Base-by-base conservation (phyloP, 2,888 invertebrate species). In the Drosophila mettleri region DNA sequence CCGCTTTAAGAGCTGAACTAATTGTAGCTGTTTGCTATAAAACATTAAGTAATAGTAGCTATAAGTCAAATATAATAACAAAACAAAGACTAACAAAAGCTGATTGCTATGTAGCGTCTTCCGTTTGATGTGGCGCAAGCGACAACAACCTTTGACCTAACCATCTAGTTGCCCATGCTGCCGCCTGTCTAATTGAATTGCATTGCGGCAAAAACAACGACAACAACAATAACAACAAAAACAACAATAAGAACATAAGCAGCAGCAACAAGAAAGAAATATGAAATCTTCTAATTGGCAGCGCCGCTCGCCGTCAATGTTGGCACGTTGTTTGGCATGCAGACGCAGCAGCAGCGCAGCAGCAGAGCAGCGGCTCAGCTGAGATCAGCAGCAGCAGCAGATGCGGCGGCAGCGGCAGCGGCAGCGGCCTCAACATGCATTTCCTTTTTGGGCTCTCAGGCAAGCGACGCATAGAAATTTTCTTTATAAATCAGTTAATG, bases 231-330 rank as follows among this genome's bases (percentile, higher is more conserved):
- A 38, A 18, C 29, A 54, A 34, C 36, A 52, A 61, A 33, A 18
- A 16, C 52, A 65, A 24, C n/a, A 34, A 43, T 7, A 39, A 9
- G 34, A 41, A 6, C 27, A 61, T 9, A 34, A 29, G 29, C 49
- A 49, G 29, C 63, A 60, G 61, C 45, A n/a, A 34, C 57, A 65
- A 39, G n/a, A 38, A 61, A 69, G 51, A 81, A 79, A 84, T 81
- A 85, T 85, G 80, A 86, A 86, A 78, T 78, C 78, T 80, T 84
- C 80, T 86, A 86, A 86, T 86, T 86, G 85, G 85, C 76, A 80
- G 65, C 72, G 61, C 49, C 65, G 66, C 75, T 69, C 69, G 65
- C 63, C 66, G 68, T 78, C 74, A 72, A 69, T 78, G 75, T 69
- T 85, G 85, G 85, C 82, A 82, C 82, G 80, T 86, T 83, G 78